A percentile compares a stretch with the other conserved stretches of the same genome.
phyloP scores from a whole-genome alignment of 2,888 invertebrate genomes.

The Nasonia oneida region DNA sequence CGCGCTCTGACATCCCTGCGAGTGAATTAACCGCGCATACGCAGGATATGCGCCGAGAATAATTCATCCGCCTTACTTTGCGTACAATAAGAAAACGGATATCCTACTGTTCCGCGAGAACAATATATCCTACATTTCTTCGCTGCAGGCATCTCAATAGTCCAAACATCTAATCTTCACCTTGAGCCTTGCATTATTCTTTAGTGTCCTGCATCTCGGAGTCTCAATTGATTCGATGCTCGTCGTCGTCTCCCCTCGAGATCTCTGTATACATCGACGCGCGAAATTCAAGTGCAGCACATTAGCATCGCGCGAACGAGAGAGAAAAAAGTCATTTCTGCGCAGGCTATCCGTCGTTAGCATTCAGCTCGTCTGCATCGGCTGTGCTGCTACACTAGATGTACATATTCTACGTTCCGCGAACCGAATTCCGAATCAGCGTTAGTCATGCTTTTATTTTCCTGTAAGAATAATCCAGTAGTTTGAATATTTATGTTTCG shows the following conservation, averaged over 20 bases:
- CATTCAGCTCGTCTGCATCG: not conserved
- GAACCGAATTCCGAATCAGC: conserved; percentile 3
- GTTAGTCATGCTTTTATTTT: not conserved
- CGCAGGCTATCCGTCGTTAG: not conserved
- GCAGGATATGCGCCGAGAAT: not conserved
- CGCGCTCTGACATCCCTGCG: not conserved
- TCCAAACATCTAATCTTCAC: not conserved
- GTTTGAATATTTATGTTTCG: not conserved
- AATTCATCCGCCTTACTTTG: not conserved
- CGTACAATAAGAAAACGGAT: conserved; percentile 23
- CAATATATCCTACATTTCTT: not conserved
- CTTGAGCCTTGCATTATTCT: not conserved
- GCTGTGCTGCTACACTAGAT: not conserved
- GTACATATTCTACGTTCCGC: not conserved
- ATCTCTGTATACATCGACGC: not conserved
- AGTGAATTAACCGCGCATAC: not conserved
- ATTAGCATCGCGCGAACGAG: not conserved
- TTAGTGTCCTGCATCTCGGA: not conserved
- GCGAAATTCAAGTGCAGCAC: not conserved
- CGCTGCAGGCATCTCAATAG: not conserved
- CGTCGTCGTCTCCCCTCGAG: not conserved
- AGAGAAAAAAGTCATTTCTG: not conserved
- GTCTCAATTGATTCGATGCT: not conserved
- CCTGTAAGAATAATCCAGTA: not conserved
- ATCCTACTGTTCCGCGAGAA: not conserved